A percentile compares a stretch with the other conserved stretches of the same genome.
Evolutionary conservation across 1,140 invertebrate genomes (phyloP).

Genomic region (Caligus rogercresseyi): DNA sequence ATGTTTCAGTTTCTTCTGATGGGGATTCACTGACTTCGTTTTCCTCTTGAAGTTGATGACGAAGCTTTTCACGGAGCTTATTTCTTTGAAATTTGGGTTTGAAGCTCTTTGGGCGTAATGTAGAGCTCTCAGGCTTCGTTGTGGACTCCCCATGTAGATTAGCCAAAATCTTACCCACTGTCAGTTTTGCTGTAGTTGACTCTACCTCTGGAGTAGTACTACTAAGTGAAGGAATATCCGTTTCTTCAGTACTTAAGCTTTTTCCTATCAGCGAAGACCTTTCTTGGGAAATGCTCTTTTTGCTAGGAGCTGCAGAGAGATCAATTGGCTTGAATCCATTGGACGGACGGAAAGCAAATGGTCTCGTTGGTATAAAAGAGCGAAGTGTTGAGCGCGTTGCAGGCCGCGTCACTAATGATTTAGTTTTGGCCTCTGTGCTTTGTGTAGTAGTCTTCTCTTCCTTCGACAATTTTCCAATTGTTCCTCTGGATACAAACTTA

Average conservation of each 20-base stretch:
- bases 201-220: neutral
- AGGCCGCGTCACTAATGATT: neutral
- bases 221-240: neutral
- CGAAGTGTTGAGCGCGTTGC: neutral
- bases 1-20: neutral
- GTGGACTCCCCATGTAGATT: conserved; percentile 1
- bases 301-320: neutral
- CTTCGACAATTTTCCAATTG: neutral
- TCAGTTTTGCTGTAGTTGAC: conserved; percentile 6
- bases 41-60: neutral
- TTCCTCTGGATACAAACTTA: neutral
- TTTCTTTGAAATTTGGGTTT: conserved; percentile 11
- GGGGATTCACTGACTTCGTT: neutral
- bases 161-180: conserved; percentile 2
- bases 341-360: neutral
- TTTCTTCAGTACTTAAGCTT: neutral
- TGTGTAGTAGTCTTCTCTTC: neutral
- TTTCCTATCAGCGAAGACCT: neutral
- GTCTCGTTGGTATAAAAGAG: neutral
- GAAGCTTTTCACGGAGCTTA: conserved; percentile 14
- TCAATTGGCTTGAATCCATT: neutral
- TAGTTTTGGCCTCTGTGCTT: neutral
- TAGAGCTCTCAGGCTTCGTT: neutral
- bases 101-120: neutral
- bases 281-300: neutral